A percentile compares a stretch with the other conserved stretches of the same genome.
phyloP scores from a whole-genome alignment of 2,888 invertebrate species.

The Lithophane ornitopus region DNA sequence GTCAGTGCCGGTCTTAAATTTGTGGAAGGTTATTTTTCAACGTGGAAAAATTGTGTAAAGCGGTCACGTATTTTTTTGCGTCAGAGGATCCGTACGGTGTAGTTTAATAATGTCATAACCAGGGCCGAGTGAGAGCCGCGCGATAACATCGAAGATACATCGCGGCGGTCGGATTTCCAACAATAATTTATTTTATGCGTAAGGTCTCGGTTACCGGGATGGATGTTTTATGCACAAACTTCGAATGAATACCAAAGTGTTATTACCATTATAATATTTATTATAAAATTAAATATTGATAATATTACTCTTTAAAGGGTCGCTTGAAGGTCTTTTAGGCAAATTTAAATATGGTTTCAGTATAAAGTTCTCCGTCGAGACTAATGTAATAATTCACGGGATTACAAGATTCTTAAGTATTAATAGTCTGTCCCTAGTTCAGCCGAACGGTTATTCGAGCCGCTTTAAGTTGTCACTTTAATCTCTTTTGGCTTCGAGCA shows the following conservation, averaged over 20 bases:
- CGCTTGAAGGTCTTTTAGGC: background rate
- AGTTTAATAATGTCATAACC: constrained; percentile 89
- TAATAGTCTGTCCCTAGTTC: constrained; percentile 53
- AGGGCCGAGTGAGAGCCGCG: constrained; percentile 72
- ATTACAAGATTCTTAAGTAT: constrained; percentile 57
- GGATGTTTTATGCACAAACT: constrained; percentile 80
- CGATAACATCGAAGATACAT: constrained; percentile 85
- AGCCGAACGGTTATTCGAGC: constrained; percentile 39
- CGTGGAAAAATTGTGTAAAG: constrained; percentile 84
- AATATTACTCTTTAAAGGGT: constrained; percentile 6
- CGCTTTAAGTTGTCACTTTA: constrained; percentile 56
- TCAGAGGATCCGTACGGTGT: constrained; percentile 79
- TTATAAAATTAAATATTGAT: constrained; percentile 40
- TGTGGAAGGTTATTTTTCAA: constrained; percentile 87
- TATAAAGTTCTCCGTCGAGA: constrained; percentile 17
- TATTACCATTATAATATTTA: constrained; percentile 70
- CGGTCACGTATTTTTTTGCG: constrained; percentile 89
- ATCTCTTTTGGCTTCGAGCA: constrained; percentile 48
- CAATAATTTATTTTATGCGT: constrained; percentile 86
- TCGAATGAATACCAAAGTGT: constrained; percentile 77
- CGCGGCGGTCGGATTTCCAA: constrained; percentile 79
- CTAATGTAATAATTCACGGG: constrained; percentile 49
- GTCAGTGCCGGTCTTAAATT: constrained; percentile 89
- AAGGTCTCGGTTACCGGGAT: constrained; percentile 77
- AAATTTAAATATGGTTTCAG: constrained; percentile 18